A percentile compares a stretch with the other conserved stretches of the same genome.
These are phyloP conservation scores for Erythrocebus patas DNA, from an alignment of 2,113 vertebrate genomes.

Conservation along the genomic window DNA sequence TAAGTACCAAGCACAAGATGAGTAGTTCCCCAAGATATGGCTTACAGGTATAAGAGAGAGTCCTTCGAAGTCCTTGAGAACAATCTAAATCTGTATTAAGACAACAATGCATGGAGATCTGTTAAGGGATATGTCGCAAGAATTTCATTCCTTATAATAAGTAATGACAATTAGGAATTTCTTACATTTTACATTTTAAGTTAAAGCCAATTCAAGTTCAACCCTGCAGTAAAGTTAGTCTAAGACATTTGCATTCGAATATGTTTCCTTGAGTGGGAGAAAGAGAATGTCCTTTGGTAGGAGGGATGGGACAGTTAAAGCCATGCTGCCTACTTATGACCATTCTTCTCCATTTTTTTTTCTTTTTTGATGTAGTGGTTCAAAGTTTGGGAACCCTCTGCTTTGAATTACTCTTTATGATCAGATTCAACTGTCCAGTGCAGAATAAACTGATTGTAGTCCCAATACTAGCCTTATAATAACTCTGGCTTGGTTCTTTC, in stretches of 20 bases:
- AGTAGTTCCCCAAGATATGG: not conserved
- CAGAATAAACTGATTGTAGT: not conserved
- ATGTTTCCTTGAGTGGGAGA: not conserved
- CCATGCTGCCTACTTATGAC: not conserved
- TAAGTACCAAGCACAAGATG: not conserved
- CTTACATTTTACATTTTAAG: not conserved
- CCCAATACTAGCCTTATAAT: slow-evolving; percentile 6
- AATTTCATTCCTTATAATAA: slow-evolving; percentile 32
- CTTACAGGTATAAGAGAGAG: not conserved
- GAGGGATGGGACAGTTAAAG: not conserved
- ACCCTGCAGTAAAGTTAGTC: not conserved
- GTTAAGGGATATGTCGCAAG: not conserved
- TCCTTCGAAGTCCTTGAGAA: not conserved
- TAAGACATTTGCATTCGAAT: not conserved
- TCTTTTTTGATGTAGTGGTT: not conserved
- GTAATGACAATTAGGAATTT: not conserved
- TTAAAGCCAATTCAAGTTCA: not conserved
- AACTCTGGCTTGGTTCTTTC: not conserved
- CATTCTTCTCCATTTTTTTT: not conserved
- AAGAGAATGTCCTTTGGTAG: not conserved
- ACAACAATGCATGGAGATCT: not conserved
- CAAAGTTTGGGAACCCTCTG: not conserved
- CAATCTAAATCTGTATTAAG: not conserved
- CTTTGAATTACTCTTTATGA: slow-evolving; percentile 14
- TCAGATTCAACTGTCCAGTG: not conserved